Evolutionary conservation across 2,797 vertebrate genomes (phyloP), one percentile per base, ranked within the genome.

Genomic region (Sparidentex hasta): DNA sequence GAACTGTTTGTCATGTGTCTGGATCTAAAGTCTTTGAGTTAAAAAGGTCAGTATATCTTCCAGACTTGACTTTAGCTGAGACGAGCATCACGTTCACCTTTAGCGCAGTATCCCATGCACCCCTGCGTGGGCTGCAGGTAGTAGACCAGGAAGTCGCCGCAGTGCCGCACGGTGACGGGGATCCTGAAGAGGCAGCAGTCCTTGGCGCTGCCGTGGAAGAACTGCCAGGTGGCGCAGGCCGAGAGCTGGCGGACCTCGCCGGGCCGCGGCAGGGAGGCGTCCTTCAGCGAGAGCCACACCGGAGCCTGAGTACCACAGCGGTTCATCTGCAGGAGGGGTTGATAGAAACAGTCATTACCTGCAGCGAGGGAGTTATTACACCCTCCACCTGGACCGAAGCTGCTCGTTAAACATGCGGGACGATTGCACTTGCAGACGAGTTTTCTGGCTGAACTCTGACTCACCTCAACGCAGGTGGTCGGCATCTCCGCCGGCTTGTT

Each of bases 271-370:
- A 95, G 82, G 9, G 91, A 74, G 23, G 84, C 63, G 20, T 95
- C 96, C 73, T 88, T 86, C 80, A 96, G 85, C 0, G 88, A 95
- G 70, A 97, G 92, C 95, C 94, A 95, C 73, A 95, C 90, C 0
- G 94, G 96, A 38, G 93, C 94, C 94, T 97, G 96, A 0, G 96
- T 97, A 1, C 96, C 96, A 2, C 96, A 96, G 74, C 89, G 96
- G 88, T 96, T 96, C 94, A 96, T 95, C 96, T 97, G 56, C 33
- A 20, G 59, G 59, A 41, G 21, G 21, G 51, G 18, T 12, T 0
- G 3, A 66, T 20, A 68, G 64, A 84, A 86, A 81, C 71, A 65
- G 68, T 87, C 46, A 90, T 87, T 92, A 86, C 4, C 59, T 46
- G 61, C 50, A 52, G 57, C 0, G n/a, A 52, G 38, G 73, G 46